Evolutionary conservation across 2,888 invertebrate genomes (phyloP).

Genomic region (Thumatha senex): DNA sequence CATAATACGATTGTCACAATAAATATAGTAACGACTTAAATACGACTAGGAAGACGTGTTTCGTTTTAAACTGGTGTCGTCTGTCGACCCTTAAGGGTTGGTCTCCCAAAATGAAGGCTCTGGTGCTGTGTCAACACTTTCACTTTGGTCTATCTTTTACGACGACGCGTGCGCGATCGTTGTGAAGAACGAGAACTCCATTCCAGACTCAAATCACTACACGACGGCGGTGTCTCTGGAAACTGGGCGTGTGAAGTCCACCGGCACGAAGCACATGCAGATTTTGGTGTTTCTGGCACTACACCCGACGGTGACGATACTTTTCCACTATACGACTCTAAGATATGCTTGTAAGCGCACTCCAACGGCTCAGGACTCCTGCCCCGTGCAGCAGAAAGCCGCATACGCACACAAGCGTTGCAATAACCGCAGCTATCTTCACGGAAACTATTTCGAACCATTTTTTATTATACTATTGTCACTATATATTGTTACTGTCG

Average conservation of each 20-base stretch:
- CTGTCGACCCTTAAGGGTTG: slow-evolving; percentile 26
- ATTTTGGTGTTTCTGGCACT: slow-evolving; percentile 56
- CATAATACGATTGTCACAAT: slow-evolving; percentile 24
- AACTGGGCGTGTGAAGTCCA: slow-evolving; percentile 80
- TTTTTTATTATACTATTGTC: slow-evolving; percentile 44
- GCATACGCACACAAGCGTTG: slow-evolving; percentile 71
- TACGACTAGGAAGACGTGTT: slow-evolving; percentile 4
- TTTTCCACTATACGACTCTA: slow-evolving; percentile 66
- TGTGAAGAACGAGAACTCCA: slow-evolving; percentile 73
- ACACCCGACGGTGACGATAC: not conserved
- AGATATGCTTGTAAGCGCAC: slow-evolving; percentile 78
- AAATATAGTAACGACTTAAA: slow-evolving; percentile 6
- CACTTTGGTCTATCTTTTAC: slow-evolving; percentile 61
- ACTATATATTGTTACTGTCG: slow-evolving; percentile 10
- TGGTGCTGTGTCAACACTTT: slow-evolving; percentile 34
- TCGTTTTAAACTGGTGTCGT: slow-evolving; percentile 16
- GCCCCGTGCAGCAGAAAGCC: slow-evolving; percentile 69
- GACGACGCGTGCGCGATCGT: slow-evolving; percentile 61
- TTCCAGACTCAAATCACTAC: slow-evolving; percentile 72
- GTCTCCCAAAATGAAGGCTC: slow-evolving; percentile 39
- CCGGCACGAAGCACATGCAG: slow-evolving; percentile 69
- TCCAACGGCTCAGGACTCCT: slow-evolving; percentile 70
- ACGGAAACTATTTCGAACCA: slow-evolving; percentile 64
- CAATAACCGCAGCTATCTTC: slow-evolving; percentile 77
- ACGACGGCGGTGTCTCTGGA: slow-evolving; percentile 72